These are phyloP conservation scores for Papilio helenus DNA, from an alignment of 1,140 invertebrate genomes.

Conservation along the genomic window DNA sequence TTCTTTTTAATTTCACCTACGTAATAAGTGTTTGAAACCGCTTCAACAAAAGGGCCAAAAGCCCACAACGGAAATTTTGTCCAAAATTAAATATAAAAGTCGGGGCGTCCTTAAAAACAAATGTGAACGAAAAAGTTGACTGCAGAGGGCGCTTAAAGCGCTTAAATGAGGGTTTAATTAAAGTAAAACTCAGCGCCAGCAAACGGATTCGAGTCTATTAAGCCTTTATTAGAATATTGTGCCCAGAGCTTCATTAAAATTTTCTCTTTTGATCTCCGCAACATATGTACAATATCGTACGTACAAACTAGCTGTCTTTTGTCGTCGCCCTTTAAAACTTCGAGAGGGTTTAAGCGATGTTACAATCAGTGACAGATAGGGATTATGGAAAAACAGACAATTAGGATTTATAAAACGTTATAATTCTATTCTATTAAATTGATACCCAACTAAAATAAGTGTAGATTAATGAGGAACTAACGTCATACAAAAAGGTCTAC, in stretches of 20 bases:
- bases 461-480: too few species aligned
- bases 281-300: neutral
- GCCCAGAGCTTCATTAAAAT: conserved; percentile 33
- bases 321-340: conserved; percentile 3
- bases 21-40: neutral
- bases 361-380: neutral
- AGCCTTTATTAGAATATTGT: conserved; percentile 35
- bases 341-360: neutral
- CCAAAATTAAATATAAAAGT: conserved; percentile 17
- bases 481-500: too few species aligned
- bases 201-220: conserved; percentile 38
- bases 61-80: conserved; percentile 3
- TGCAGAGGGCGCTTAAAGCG: conserved; percentile 26
- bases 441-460: too few species aligned
- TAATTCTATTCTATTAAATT: neutral
- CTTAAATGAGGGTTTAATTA: conserved; percentile 39
- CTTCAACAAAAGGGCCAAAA: neutral
- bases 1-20: neutral
- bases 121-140: conserved; percentile 24
- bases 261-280: conserved; percentile 29
- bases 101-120: conserved; percentile 18
- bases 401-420: neutral
- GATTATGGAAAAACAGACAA: neutral
- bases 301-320: conserved; percentile 26
- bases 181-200: conserved; percentile 27